phyloP scores from a whole-genome alignment of 2,113 vertebrate species.

The Pachypanchax playfairii region DNA sequence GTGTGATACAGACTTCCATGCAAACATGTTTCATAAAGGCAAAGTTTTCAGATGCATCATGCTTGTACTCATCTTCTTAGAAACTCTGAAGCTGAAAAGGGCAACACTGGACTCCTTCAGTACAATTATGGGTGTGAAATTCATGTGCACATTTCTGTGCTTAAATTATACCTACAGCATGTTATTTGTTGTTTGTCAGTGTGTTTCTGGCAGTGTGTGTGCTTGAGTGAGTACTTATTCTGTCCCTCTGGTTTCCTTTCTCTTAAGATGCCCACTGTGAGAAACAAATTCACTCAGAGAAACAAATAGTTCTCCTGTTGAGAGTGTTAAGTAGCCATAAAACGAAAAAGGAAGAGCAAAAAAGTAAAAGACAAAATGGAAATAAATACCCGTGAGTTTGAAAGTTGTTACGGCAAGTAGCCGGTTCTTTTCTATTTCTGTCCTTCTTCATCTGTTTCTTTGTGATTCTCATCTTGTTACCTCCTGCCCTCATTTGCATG shows the following conservation, averaged over 20 bases:
- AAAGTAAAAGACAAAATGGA: constrained; percentile 20
- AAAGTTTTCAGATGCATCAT: constrained; percentile 28
- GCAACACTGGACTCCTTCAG: constrained; percentile 17
- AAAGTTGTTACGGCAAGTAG: constrained; percentile 12
- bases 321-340: constrained; percentile 60
- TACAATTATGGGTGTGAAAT: not conserved
- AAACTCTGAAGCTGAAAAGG: constrained; percentile 12
- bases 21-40: constrained; percentile 14
- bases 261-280: constrained; percentile 64
- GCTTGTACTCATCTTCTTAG: constrained; percentile 6
- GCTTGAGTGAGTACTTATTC: constrained; percentile 57
- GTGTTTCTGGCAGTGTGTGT: constrained; percentile 25
- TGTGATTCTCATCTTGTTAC: constrained; percentile 5
- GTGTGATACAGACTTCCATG: too few species aligned
- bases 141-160: not conserved
- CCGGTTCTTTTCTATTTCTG: not conserved
- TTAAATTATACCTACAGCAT: constrained; percentile 22
- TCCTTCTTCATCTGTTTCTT: constrained; percentile 18
- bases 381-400: not conserved
- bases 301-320: constrained; percentile 67
- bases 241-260: constrained; percentile 54
- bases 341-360: constrained; percentile 33
- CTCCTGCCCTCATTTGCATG: constrained; percentile 36
- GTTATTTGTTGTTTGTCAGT: constrained; percentile 26
- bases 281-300: constrained; percentile 66